Percentiles rank a stretch among this genome's conserved stretches.
Conservation (phyloP, 2,113 vertebrate genomes). For the Diphyllodes magnificus region DNA sequence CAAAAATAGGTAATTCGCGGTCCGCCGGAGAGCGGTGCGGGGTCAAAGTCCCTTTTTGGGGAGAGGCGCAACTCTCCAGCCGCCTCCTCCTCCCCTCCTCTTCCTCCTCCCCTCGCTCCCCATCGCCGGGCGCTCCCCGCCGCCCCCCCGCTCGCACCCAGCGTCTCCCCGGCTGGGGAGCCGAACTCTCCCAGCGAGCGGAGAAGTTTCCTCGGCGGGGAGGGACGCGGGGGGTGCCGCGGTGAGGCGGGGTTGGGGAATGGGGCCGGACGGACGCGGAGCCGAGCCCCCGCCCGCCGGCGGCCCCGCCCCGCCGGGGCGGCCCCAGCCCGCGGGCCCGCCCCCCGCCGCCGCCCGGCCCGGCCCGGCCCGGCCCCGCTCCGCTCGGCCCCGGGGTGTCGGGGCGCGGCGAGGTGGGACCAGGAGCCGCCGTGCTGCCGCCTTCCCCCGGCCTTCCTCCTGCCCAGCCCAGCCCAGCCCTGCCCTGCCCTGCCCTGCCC, state of each 20-base stretch:
- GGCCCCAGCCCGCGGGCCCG: no score
- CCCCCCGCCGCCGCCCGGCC: not conserved
- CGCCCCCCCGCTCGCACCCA: not conserved
- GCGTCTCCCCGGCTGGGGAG: not conserved
- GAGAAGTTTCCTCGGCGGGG: constrained; percentile 47
- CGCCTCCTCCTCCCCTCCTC: not conserved
- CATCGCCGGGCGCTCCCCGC: not conserved
- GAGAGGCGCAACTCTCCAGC: constrained; percentile 29
- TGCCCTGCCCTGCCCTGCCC: not conserved
- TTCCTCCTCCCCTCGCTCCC: not conserved
- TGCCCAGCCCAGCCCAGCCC: not conserved
- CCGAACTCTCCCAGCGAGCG: not conserved
- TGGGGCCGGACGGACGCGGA: constrained; percentile 20
- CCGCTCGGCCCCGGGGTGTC: not conserved
- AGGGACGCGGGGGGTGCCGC: constrained; percentile 18
- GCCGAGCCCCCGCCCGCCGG: constrained; percentile 4
- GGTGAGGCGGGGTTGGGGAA: not conserved
- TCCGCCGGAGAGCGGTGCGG: constrained; percentile 37
- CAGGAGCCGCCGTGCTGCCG: not conserved
- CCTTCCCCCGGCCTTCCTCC: not conserved
- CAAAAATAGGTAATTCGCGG: constrained; percentile 26
- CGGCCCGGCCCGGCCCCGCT: not conserved
- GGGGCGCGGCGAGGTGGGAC: not conserved
- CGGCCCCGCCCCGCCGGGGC: not conserved
- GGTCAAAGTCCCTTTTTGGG: constrained; percentile 61